Conservation (phyloP, 2,113 vertebrate genomes). For the Myotis davidii region DNA sequence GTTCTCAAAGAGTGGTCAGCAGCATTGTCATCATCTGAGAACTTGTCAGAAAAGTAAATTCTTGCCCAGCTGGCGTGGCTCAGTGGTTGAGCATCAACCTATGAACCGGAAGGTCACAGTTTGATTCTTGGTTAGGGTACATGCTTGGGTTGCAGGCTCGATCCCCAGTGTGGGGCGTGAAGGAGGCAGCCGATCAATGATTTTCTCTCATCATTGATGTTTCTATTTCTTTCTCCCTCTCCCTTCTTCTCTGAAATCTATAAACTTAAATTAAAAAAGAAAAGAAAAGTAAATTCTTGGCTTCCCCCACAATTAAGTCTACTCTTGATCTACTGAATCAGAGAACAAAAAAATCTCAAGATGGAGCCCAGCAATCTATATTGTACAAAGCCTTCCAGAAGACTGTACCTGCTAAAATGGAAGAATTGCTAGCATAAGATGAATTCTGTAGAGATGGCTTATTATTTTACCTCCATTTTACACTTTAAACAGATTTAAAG, state of each 20-base stretch:
- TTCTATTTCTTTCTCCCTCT: no score
- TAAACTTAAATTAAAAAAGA: no score
- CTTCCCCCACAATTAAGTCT: neutral
- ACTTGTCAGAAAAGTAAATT: neutral
- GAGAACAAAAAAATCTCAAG: neutral
- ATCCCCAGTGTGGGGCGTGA: no score
- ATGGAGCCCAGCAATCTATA: neutral
- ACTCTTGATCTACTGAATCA: neutral
- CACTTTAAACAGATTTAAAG: neutral
- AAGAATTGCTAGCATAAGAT: neutral
- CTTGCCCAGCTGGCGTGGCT: no score
- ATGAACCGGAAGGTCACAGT: no score
- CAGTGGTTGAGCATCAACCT: no score
- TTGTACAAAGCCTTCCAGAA: neutral
- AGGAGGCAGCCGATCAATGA: no score
- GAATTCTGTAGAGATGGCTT: neutral
- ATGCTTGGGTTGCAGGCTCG: no score
- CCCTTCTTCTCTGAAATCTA: no score
- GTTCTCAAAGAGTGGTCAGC: neutral
- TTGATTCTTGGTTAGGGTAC: no score
- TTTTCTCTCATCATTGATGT: no score
- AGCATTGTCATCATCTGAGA: slow-evolving; percentile 6
- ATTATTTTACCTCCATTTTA: slow-evolving; percentile 9
- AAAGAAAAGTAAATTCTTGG: neutral
- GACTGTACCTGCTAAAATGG: neutral